phyloP scores from a whole-genome alignment of 2,797 vertebrate species.

The Epinephelus coioides region DNA sequence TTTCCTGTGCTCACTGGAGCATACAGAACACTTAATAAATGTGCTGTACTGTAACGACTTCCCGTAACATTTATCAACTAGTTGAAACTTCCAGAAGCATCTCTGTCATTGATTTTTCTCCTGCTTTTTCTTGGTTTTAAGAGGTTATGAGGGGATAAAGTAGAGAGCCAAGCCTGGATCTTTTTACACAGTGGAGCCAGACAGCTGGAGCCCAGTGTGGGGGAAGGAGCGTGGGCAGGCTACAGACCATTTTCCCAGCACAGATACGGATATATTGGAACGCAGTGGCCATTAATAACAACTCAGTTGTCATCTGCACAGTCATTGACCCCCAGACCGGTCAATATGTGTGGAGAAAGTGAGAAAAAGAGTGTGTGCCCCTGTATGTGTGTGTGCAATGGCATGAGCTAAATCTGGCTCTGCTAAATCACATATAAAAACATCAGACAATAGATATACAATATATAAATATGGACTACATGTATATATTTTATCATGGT shows the following conservation, averaged over 20 bases:
- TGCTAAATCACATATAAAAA: slow-evolving; percentile 38
- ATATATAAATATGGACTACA: slow-evolving; percentile 22
- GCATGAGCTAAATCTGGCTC: slow-evolving; percentile 45
- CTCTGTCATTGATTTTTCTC: slow-evolving; percentile 73
- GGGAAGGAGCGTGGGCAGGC: slow-evolving; percentile 71
- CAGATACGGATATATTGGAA: slow-evolving; percentile 80
- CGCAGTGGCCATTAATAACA: slow-evolving; percentile 83
- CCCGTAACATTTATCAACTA: slow-evolving; percentile 64
- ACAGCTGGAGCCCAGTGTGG: slow-evolving; percentile 81
- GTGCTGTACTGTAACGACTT: slow-evolving; percentile 43
- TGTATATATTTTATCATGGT: slow-evolving; percentile 21
- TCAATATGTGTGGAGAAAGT: slow-evolving; percentile 74
- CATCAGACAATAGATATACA: slow-evolving; percentile 13
- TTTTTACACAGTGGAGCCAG: slow-evolving; percentile 85
- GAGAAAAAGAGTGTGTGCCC: slow-evolving; percentile 38
- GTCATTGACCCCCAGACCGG: slow-evolving; percentile 80
- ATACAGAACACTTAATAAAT: slow-evolving; percentile 31
- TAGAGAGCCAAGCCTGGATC: slow-evolving; percentile 81
- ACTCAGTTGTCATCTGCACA: slow-evolving; percentile 81
- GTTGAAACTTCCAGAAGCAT: slow-evolving; percentile 74
- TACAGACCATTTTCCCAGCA: slow-evolving; percentile 83
- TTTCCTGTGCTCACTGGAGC: slow-evolving; percentile 1
- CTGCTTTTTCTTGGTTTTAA: slow-evolving; percentile 77
- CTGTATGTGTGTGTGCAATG: slow-evolving; percentile 10
- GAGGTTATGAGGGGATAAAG: slow-evolving; percentile 77